These are phyloP conservation scores for Anolis carolinensis DNA, from an alignment of 2,113 vertebrate species.

Conservation along the genomic window DNA sequence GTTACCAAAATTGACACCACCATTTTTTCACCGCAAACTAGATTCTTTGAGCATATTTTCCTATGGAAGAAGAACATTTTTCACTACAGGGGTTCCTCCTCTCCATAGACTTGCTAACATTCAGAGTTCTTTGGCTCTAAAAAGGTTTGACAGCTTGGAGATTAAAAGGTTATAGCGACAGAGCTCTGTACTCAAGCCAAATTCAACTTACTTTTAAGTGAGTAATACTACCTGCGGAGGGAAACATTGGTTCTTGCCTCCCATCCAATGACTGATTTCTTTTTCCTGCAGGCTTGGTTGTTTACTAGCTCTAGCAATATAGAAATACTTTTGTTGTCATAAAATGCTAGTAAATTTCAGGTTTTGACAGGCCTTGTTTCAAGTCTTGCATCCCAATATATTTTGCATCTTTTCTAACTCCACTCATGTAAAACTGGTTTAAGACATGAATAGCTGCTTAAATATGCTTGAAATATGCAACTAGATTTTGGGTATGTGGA, in stretches of 20 bases:
- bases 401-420: background rate
- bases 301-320: constrained; percentile 39
- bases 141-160: constrained; percentile 40
- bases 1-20: constrained; percentile 1
- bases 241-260: constrained; percentile 34
- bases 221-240: constrained; percentile 44
- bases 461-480: too few relatives aligned
- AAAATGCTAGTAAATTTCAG: constrained; percentile 7
- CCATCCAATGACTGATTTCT: constrained; percentile 22
- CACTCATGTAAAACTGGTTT: background rate
- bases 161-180: constrained; percentile 47
- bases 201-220: constrained; percentile 50
- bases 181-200: constrained; percentile 41
- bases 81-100: background rate
- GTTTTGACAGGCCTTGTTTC: background rate
- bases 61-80: constrained; percentile 4
- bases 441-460: background rate
- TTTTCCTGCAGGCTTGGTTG: background rate
- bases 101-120: background rate
- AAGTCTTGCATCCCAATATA: background rate
- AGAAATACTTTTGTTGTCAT: constrained; percentile 20
- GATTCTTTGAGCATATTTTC: background rate
- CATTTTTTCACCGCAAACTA: constrained; percentile 2
- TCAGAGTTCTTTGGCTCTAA: constrained; percentile 26
- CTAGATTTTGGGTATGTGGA: too few relatives aligned